These are phyloP conservation scores for Eupsittula cactorum DNA, from an alignment of 2,113 vertebrate species.

Conservation along the genomic window DNA sequence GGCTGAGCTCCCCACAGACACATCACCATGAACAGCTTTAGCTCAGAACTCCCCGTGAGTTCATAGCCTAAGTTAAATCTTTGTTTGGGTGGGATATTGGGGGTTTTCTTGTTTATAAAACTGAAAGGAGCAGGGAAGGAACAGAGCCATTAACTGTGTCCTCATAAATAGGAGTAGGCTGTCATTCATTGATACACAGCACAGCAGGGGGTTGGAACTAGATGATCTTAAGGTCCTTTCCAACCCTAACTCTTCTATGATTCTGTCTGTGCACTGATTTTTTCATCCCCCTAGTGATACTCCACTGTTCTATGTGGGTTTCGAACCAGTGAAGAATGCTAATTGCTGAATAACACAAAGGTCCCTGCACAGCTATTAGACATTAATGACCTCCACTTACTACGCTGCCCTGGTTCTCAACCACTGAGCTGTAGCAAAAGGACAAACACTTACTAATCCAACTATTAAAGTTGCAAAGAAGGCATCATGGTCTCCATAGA, in stretches of 20 bases:
- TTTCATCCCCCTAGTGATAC: background rate
- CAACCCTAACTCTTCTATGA: background rate
- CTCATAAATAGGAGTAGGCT: background rate
- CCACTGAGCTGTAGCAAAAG: background rate
- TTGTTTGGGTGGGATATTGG: background rate
- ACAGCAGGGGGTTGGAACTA: background rate
- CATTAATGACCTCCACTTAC: background rate
- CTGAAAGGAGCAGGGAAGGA: background rate
- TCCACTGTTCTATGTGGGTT: background rate
- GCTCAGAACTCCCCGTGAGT: background rate
- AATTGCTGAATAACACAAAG: background rate
- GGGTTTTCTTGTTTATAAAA: background rate
- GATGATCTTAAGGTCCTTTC: background rate
- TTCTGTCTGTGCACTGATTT: background rate
- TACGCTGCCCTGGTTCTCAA: background rate
- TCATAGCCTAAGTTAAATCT: background rate
- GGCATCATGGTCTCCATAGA: conserved; percentile 30
- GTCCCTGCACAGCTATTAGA: background rate
- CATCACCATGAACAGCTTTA: background rate
- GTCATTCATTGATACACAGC: background rate
- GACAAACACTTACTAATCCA: background rate
- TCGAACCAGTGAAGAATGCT: background rate
- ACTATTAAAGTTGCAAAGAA: background rate
- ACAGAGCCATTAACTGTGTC: background rate
- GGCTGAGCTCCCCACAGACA: background rate